These are phyloP conservation scores for Bimastos eiseni DNA, from an alignment of 2,888 invertebrate species.

Conservation along the genomic window DNA sequence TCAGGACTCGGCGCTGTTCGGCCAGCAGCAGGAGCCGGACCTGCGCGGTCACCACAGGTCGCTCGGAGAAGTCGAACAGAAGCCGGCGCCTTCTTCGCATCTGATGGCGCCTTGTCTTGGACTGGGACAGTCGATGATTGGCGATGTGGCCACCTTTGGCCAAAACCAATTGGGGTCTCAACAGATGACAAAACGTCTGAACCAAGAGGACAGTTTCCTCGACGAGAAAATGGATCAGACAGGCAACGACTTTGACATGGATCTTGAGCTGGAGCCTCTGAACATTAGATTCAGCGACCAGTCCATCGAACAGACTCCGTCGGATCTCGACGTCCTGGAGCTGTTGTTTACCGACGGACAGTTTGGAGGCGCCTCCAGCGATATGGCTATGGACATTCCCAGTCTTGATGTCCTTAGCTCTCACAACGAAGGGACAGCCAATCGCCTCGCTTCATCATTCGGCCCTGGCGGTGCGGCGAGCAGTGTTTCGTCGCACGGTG, in stretches of 20 bases:
- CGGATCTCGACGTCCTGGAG: neutral
- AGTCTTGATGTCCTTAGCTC: neutral
- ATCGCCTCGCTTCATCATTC: neutral
- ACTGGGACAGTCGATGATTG: neutral
- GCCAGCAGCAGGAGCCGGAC: neutral
- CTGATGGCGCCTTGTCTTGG: slow-evolving; percentile 17
- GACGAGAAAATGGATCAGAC: slow-evolving; percentile 15
- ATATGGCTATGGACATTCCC: neutral
- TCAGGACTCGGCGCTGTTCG: neutral
- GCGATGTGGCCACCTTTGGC: neutral
- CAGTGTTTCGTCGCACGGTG: neutral
- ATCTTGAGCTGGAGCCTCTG: neutral
- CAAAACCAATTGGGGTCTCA: neutral
- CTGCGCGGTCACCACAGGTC: neutral
- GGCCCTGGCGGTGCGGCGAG: neutral
- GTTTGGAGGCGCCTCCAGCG: neutral
- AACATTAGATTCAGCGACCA: neutral
- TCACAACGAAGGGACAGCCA: neutral
- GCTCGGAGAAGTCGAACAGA: neutral
- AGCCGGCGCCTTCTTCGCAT: neutral
- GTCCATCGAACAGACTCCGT: neutral
- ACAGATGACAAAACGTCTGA: neutral
- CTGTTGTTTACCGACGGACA: neutral
- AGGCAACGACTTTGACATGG: neutral
- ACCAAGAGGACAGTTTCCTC: neutral